Conservation (phyloP, 1,140 invertebrate genomes). For the Scylla paramamosain region DNA sequence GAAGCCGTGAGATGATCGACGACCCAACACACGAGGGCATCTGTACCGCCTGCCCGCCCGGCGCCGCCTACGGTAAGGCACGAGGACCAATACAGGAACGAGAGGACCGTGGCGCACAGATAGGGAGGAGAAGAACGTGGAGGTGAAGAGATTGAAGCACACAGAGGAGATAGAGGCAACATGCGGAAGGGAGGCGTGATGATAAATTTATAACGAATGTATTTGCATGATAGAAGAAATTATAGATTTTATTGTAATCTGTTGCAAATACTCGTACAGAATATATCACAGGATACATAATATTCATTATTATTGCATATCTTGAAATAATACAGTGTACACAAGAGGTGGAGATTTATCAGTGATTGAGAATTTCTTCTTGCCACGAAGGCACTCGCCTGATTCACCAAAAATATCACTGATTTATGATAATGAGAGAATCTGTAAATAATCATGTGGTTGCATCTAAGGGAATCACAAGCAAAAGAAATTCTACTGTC, state of each 20-base stretch:
- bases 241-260: not conserved
- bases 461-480: not conserved
- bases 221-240: not conserved
- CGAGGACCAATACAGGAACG: not conserved
- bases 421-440: not conserved
- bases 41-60: not conserved
- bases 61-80: not conserved
- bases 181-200: not conserved
- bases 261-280: not conserved
- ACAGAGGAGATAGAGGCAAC: not conserved
- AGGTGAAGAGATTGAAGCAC: not conserved
- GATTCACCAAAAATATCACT: not conserved
- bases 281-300: too few relatives aligned
- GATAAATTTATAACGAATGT: not conserved
- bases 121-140: not conserved
- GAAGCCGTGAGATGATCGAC: constrained; percentile 18
- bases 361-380: not conserved
- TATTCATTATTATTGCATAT: not conserved
- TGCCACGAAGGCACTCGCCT: not conserved
- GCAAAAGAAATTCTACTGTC: too few relatives aligned
- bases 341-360: not conserved
- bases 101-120: not conserved
- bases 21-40: not conserved
- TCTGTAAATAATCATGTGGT: not conserved
- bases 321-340: not conserved